These are phyloP conservation scores for Zaprionus nigranus DNA, from an alignment of 1,140 invertebrate species.

Conservation along the genomic window DNA sequence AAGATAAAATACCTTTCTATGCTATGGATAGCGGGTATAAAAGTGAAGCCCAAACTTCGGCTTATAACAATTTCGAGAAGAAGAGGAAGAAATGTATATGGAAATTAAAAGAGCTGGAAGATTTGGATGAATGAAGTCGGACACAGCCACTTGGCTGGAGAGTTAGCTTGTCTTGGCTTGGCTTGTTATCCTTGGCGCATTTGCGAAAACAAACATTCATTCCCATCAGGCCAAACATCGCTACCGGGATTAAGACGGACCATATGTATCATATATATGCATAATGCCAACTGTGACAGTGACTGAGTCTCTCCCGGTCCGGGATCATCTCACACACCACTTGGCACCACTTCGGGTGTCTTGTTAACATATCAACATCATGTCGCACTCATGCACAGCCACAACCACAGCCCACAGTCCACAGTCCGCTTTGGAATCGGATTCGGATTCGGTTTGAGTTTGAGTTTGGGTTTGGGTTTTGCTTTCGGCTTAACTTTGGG, in stretches of 20 bases:
- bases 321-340: constrained; percentile 58
- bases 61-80: constrained; percentile 27
- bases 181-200: constrained; percentile 67
- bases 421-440: constrained; percentile 33
- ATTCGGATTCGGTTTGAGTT: constrained; percentile 22
- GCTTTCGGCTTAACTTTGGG: constrained; percentile 34
- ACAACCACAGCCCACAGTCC: constrained; percentile 50
- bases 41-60: constrained; percentile 44
- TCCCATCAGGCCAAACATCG: constrained; percentile 71
- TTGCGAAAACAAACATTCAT: constrained; percentile 74
- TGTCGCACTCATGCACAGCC: constrained; percentile 66
- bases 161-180: constrained; percentile 32
- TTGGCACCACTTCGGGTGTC: constrained; percentile 74
- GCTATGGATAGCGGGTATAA: neutral
- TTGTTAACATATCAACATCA: constrained; percentile 83
- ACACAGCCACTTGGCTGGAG: constrained; percentile 35
- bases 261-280: constrained; percentile 14
- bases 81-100: constrained; percentile 34
- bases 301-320: constrained; percentile 32
- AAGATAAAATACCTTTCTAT: no score
- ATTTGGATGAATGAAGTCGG: neutral
- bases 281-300: constrained; percentile 77
- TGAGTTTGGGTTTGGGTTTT: constrained; percentile 38
- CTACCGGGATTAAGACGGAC: constrained; percentile 72
- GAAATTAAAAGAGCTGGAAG: constrained; percentile 49